phyloP scores from a whole-genome alignment of 2,113 vertebrate species.

The Macroglossus sobrinus region DNA sequence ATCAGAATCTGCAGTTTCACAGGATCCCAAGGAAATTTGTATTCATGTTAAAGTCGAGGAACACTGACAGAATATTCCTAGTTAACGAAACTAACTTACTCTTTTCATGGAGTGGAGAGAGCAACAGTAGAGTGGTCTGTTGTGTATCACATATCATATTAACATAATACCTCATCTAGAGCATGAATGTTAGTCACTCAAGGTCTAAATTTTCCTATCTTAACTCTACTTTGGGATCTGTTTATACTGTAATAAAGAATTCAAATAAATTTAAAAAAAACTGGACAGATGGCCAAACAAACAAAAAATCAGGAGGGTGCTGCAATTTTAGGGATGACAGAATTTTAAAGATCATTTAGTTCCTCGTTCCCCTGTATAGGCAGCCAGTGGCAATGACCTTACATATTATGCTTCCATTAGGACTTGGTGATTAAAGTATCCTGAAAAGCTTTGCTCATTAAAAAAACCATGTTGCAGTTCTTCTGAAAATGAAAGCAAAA shows the following conservation, averaged over 20 bases:
- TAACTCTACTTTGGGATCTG: neutral
- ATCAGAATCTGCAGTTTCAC: neutral
- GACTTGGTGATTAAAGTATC: neutral
- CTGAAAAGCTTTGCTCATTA: conserved; percentile 15
- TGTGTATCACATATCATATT: neutral
- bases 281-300: conserved; percentile 35
- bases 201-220: neutral
- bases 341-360: conserved; percentile 47
- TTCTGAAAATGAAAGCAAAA: neutral
- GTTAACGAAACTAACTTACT: neutral
- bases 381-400: neutral
- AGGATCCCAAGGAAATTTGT: neutral
- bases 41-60: neutral
- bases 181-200: neutral
- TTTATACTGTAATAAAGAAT: neutral
- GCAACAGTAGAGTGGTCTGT: neutral
- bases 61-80: neutral
- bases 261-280: neutral
- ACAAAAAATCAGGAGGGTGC: neutral
- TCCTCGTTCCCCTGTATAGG: neutral
- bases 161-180: neutral
- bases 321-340: conserved; percentile 30
- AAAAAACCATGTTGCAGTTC: neutral
- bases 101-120: neutral
- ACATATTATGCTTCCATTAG: neutral